phyloP scores from a whole-genome alignment of 1,140 invertebrate genomes.

The Branchinecta lindahli region DNA sequence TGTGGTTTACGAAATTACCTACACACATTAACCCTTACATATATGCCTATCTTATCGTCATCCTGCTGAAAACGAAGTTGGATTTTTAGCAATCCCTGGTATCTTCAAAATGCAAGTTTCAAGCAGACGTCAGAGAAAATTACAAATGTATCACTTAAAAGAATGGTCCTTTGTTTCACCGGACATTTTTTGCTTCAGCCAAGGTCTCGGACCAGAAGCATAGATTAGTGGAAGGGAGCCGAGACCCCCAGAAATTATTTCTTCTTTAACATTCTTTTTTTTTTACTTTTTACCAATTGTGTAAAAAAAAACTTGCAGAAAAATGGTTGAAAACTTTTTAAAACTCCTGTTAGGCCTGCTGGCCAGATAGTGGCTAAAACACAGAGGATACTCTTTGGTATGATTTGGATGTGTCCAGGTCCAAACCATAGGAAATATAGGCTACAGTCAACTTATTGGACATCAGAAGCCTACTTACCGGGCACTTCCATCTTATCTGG shows the following conservation, averaged over 20 bases:
- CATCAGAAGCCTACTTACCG: background rate
- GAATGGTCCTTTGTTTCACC: no score
- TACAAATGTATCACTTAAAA: no score
- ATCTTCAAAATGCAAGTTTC: no score
- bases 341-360: background rate
- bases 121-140: no score
- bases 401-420: background rate
- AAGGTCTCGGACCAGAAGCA: no score
- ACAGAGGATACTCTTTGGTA: background rate
- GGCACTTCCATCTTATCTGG: constrained; percentile 5
- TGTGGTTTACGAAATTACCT: background rate
- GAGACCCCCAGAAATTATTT: no score
- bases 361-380: background rate
- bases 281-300: no score
- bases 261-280: no score
- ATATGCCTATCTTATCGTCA: background rate
- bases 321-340: background rate
- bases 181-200: no score
- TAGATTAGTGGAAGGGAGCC: no score
- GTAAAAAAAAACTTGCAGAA: no score
- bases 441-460: background rate
- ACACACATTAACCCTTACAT: background rate
- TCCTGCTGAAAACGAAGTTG: background rate
- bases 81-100: no score
- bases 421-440: background rate